Evolutionary conservation across 2,888 invertebrate genomes (phyloP).

Genomic region (Andrena fulva): DNA sequence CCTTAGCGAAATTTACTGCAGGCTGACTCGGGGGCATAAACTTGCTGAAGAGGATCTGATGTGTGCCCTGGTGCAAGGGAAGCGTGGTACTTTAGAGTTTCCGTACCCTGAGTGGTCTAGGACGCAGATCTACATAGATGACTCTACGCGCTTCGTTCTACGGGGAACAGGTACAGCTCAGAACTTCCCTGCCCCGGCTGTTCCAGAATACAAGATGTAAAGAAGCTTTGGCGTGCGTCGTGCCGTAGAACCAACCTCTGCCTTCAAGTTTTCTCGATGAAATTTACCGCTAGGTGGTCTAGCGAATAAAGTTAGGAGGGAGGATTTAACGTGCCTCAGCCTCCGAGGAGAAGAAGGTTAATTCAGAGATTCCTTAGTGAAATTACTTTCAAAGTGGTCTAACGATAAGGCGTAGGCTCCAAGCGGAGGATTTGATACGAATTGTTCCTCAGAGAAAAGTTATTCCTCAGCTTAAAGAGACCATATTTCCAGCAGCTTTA

Average conservation of each 20-base stretch:
- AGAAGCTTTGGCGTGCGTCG: too few species aligned
- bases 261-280: neutral
- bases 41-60: neutral
- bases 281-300: neutral
- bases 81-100: neutral
- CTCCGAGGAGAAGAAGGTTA: neutral
- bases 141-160: neutral
- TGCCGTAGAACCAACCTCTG: neutral
- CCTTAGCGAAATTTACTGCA: neutral
- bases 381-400: neutral
- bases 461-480: neutral
- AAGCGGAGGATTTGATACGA: neutral
- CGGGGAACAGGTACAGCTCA: neutral
- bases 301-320: neutral
- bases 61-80: neutral
- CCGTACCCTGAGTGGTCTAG: neutral
- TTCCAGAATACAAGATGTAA: too few species aligned
- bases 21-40: neutral
- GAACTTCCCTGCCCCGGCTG: too few species aligned
- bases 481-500: neutral
- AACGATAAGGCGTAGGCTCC: neutral
- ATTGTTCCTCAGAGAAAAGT: neutral
- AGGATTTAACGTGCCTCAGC: neutral
- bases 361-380: neutral
- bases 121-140: neutral